These are phyloP conservation scores for Chionomys nivalis DNA, from an alignment of 2,113 vertebrate genomes.

Conservation along the genomic window DNA sequence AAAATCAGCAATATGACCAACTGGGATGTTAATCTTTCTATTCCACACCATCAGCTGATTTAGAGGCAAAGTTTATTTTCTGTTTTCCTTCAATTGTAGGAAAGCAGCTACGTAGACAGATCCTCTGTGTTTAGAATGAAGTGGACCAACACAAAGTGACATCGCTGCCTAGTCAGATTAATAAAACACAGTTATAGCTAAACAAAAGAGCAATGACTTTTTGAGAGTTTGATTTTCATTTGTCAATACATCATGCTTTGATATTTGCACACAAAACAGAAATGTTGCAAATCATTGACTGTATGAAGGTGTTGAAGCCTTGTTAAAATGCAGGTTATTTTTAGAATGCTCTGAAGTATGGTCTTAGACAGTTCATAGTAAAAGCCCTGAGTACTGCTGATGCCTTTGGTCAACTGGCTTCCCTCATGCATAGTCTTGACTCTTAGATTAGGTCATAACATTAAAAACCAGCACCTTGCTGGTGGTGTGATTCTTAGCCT, in stretches of 20 bases:
- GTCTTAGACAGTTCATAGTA: neutral
- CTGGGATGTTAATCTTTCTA: neutral
- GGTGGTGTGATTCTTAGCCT: neutral
- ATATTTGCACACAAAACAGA: neutral
- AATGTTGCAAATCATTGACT: neutral
- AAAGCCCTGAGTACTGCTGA: accelerated
- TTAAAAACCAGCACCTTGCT: neutral
- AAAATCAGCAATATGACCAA: neutral
- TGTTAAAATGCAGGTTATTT: neutral
- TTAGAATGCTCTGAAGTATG: neutral
- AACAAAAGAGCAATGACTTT: neutral
- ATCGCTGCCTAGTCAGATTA: neutral
- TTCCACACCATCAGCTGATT: neutral
- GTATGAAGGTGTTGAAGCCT: neutral
- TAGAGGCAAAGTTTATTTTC: neutral
- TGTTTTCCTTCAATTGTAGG: neutral
- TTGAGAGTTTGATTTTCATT: neutral
- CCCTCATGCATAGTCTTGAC: neutral
- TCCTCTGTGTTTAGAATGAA: neutral
- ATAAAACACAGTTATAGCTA: neutral
- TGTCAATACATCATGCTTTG: neutral
- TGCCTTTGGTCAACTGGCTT: neutral
- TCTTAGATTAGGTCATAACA: neutral
- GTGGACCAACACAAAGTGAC: neutral
- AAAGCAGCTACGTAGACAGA: neutral